Conservation (phyloP, 1,140 invertebrate species). For the Penaeus vannamei region DNA sequence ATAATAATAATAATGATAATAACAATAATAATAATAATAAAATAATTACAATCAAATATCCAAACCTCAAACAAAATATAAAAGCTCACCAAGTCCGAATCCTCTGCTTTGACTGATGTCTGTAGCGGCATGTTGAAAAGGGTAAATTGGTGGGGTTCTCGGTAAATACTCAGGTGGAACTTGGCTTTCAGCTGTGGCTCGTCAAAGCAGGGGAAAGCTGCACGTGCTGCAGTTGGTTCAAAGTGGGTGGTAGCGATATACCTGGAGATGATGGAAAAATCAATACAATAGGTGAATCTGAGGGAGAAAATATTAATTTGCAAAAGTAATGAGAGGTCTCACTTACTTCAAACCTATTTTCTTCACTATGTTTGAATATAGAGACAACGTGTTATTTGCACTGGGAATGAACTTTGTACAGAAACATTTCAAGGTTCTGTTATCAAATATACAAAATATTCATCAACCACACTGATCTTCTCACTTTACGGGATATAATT, state of each 20-base stretch:
- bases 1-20: neutral
- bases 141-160: slow-evolving; percentile 88
- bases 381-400: too few species aligned
- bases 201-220: slow-evolving; percentile 97
- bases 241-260: slow-evolving; percentile 95
- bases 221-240: slow-evolving; percentile 92
- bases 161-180: slow-evolving; percentile 90
- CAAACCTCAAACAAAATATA: neutral
- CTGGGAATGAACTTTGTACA: too few species aligned
- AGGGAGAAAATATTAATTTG: too few species aligned
- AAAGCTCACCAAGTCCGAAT: slow-evolving; percentile 35
- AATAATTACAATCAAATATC: too few species aligned
- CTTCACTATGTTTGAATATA: too few species aligned
- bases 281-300: too few species aligned
- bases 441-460: too few species aligned
- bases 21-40: neutral
- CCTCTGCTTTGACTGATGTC: slow-evolving; percentile 86
- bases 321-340: too few species aligned
- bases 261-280: slow-evolving; percentile 74
- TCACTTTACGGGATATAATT: too few species aligned
- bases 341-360: too few species aligned
- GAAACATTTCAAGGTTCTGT: too few species aligned
- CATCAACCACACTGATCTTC: too few species aligned
- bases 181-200: slow-evolving; percentile 95
- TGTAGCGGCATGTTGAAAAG: slow-evolving; percentile 92